Base-by-base conservation (phyloP, 2,797 vertebrate species). In the Poecilia velifera region DNA sequence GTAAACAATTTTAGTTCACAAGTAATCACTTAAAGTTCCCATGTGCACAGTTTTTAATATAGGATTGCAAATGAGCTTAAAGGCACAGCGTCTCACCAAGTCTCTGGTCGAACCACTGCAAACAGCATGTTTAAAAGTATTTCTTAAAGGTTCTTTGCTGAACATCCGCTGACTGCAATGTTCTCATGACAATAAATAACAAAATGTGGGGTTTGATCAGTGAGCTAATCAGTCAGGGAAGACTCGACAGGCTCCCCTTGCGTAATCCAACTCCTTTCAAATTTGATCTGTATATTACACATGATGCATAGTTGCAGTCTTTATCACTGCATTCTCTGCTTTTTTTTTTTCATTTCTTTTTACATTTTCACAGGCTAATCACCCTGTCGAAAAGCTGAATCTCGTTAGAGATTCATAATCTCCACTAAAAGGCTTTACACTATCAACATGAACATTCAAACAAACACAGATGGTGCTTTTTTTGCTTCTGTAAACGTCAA, bases 401-500 rank as follows among this genome's bases (percentile, higher is more conserved):
- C 12, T 57, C 49, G 20, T 83, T 76, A 73, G 8, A 74, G 28
- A 43, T 13, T 0, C 49, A 18, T 20, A 79, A 82, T 77, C 14
- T 41, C 78, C 25, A 84, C 25, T 70, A 68, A 74, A 47, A 83
- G 28, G 66, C 55, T 45, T 72, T 78, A 77, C 39, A 47, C 12
- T 55, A 77, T 83, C 62, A 86, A 87, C 68, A 84, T 85, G 78
- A 72, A 86, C 55, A 77, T 84, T 86, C 31, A 62, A 43, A 80
- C 57, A 73, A 76, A 84, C 77, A 71, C 43, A 39, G 76, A 72
- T 55, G 57, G 36, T 73, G 45, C 68, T 2, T 72, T 41, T 41
- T 81, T 77, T 83, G 74, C 81, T 83, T 57, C 28, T 20, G 87
- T 90, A 92, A 92, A 92, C 82, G 51, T 39, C 76, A 64, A 79